Evolutionary conservation across 2,797 vertebrate species (phyloP), one percentile per base, ranked within the genome.

Genomic region (Mormyrops attenuatus): DNA sequence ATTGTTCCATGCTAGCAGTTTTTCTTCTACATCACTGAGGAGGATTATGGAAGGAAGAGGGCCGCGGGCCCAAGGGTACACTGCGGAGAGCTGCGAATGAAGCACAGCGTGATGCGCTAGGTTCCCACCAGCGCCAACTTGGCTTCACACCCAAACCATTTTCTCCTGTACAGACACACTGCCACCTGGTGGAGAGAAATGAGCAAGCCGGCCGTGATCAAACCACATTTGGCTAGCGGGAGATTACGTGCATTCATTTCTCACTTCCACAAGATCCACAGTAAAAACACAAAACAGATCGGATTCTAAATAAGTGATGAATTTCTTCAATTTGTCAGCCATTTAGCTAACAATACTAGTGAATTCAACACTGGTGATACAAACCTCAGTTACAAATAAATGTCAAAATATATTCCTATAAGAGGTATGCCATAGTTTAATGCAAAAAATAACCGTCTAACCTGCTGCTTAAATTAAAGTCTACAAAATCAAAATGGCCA

Each of bases 121-220:
- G 20, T 47, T 8, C 30, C 30, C 63, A 34, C 30, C 49, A 50
- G 8, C 63, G 34, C 38, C 49, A 38, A 57, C 63, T 49, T 66
- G 84, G 44, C 84, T 52, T 85, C 84, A 47, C 73, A 47, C 26
- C 52, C 85, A 38, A 20, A 3, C 30, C 17, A 2, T 47, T 63
- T 34, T 41, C 85, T 87, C 85, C 47, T 11, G 38, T 44, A 66
- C 85, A 44, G 63, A 77, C 85, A 87, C 85, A 66, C 89, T 89
- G 89, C 89, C 89, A 87, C 44, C 89, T 77, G 85, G 49, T 89
- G 89, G 89, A 73, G 15, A 38, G 7, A 26, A 5, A 9, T 30
- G 52, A n/a, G 26, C 26, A 73, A 13, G 20, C 87, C 0, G n/a
- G 41, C n/a, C 9, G 30, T 13, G 20, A 38, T 34, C 52, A 5